Base-by-base conservation (phyloP, 2,888 invertebrate genomes). In the Eilema caniola region DNA sequence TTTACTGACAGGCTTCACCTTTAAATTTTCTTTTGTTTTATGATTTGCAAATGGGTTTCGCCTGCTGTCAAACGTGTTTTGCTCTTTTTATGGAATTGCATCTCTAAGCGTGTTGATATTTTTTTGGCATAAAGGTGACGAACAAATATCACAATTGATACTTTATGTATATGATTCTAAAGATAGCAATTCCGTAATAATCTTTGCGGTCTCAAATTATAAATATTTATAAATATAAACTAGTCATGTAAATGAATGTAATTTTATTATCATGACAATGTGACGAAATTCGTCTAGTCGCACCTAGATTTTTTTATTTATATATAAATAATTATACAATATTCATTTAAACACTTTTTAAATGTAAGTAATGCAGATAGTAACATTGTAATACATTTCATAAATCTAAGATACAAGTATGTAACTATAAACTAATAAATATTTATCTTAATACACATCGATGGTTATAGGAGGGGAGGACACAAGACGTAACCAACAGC, bases 181-280 rank as follows among this genome's bases (percentile, higher is more conserved):
- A 70, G 7, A 73, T 71, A 80, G 65, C 59, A 53, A 73, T 82
- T 76, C 64, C 72, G 76, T 74, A 74, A 82, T 65, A 47, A 20
- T 53, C n/a, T 1, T 2, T 10, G n/a, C 53, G n/a, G 8, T 53
- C 10, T n/a, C 20, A 16, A 23, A 69, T 10, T 57, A 67, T 69
- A 66, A 63, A 62, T 71, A 75, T 74, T 31, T 61, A 69, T 70
- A 71, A 28, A 47, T 66, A 47, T 67, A 61, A 74, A 66, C 56
- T 67, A 62, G 70, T 57, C 67, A 72, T 47, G 47, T 61, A 61
- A 25, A 66, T 69, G 11, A 37, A 61, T 56, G 53, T 56, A 53
- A 41, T 37, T n/a, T 65, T 61, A 60, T 65, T 60, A 64, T 53
- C 47, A 33, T 59, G 16, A 4, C 65, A 33, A 31, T 61, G 31